Evolutionary conservation across 2,797 vertebrate species (phyloP).

Genomic region (Microctenopoma steveboyesi): DNA sequence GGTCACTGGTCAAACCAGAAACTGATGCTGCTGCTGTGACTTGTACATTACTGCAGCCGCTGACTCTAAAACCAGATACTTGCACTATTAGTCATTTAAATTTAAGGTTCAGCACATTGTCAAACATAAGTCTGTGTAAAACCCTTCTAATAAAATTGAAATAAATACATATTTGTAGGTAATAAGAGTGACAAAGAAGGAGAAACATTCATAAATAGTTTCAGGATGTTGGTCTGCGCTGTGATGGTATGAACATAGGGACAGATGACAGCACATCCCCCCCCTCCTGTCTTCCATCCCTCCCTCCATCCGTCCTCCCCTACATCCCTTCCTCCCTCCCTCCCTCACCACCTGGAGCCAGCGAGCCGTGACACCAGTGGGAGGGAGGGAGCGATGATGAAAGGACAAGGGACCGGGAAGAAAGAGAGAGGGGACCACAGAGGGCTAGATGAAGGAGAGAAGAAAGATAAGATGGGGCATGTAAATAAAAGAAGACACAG

Average conservation of each 20-base stretch:
- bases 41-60: no score
- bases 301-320: conserved; percentile 64
- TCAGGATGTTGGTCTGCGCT: conserved; percentile 52
- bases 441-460: conserved; percentile 58
- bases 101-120: no score
- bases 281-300: conserved; percentile 47
- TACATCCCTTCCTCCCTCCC: conserved; percentile 70
- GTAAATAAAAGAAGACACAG: conserved; percentile 9
- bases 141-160: no score
- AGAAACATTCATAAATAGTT: background rate
- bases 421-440: conserved; percentile 45
- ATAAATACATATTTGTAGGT: no score
- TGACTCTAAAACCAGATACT: no score
- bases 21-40: background rate
- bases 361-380: conserved; percentile 82
- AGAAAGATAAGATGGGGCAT: conserved; percentile 31
- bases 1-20: conserved; percentile 4
- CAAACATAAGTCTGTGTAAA: no score
- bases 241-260: conserved; percentile 74
- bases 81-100: no score
- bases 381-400: conserved; percentile 72
- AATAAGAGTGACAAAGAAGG: no score
- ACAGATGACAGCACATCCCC: conserved; percentile 73
- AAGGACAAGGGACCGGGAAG: conserved; percentile 62
- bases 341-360: conserved; percentile 85